A percentile compares a stretch with the other conserved stretches of the same genome.
These are phyloP conservation scores for Chelonus insularis DNA, from an alignment of 1,140 invertebrate species.

Conservation along the genomic window DNA sequence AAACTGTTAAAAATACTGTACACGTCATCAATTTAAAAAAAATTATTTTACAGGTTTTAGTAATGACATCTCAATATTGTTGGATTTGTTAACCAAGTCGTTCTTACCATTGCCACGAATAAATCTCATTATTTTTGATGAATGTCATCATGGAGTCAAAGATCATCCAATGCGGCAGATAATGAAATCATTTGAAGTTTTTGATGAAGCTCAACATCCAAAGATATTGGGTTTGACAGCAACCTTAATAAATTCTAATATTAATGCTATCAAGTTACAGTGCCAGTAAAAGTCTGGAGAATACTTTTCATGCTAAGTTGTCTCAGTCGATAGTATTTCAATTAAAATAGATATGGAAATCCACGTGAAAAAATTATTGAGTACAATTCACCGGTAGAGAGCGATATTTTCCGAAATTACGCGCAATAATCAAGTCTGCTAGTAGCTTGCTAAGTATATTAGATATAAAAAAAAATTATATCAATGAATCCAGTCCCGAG, in stretches of 20 bases:
- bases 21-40: too few relatives aligned
- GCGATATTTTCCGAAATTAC: not conserved
- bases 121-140: constrained; percentile 89
- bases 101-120: constrained; percentile 64
- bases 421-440: not conserved
- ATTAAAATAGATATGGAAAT: constrained; percentile 68
- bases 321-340: constrained; percentile 69
- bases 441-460: too few relatives aligned
- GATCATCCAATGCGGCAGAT: constrained; percentile 76
- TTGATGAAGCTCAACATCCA: constrained; percentile 60
- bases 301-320: constrained; percentile 71
- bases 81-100: constrained; percentile 71
- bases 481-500: constrained; percentile 29
- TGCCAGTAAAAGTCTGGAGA: constrained; percentile 66
- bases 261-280: constrained; percentile 64
- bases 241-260: constrained; percentile 76
- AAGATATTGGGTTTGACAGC: constrained; percentile 82
- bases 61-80: constrained; percentile 86
- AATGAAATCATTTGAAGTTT: constrained; percentile 66
- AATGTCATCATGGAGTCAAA: constrained; percentile 83
- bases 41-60: constrained; percentile 74
- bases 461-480: not conserved
- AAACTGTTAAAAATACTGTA: too few relatives aligned
- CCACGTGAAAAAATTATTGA: constrained; percentile 60
- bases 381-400: constrained; percentile 30